These are phyloP conservation scores for Drosophila parabipectinata DNA, from an alignment of 1,140 invertebrate species.

Conservation along the genomic window DNA sequence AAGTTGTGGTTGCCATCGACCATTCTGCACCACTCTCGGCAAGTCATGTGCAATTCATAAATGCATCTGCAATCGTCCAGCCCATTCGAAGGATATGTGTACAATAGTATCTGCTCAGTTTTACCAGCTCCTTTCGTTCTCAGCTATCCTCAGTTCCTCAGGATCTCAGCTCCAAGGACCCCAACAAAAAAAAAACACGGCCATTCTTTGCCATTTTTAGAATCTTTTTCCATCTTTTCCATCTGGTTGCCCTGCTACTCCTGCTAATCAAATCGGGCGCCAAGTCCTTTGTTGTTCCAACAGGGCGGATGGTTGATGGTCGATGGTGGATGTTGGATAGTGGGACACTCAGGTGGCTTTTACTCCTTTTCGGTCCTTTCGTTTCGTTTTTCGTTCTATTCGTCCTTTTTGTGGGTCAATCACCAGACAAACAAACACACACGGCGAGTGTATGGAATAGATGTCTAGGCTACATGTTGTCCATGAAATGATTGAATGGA, in stretches of 20 bases:
- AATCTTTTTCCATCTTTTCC: constrained; percentile 26
- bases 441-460: constrained; percentile 28
- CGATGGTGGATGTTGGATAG: no score
- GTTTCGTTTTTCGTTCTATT: background rate
- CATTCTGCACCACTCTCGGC: constrained; percentile 40
- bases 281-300: constrained; percentile 57
- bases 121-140: background rate
- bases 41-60: constrained; percentile 52
- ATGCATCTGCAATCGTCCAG: constrained; percentile 52
- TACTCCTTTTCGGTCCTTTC: constrained; percentile 16
- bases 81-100: constrained; percentile 37
- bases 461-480: constrained; percentile 60
- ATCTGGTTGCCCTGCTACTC: constrained; percentile 35
- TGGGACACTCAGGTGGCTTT: constrained; percentile 41
- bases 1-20: constrained; percentile 29
- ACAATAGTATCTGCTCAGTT: background rate
- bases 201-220: constrained; percentile 2
- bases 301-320: background rate
- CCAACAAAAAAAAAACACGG: constrained; percentile 7
- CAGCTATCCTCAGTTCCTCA: constrained; percentile 1
- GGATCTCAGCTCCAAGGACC: constrained; percentile 18
- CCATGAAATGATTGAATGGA: constrained; percentile 72
- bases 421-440: constrained; percentile 46
- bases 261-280: constrained; percentile 70
- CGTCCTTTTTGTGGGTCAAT: constrained; percentile 50